phyloP scores from a whole-genome alignment of 2,888 invertebrate genomes.

The Nebria brevicollis region DNA sequence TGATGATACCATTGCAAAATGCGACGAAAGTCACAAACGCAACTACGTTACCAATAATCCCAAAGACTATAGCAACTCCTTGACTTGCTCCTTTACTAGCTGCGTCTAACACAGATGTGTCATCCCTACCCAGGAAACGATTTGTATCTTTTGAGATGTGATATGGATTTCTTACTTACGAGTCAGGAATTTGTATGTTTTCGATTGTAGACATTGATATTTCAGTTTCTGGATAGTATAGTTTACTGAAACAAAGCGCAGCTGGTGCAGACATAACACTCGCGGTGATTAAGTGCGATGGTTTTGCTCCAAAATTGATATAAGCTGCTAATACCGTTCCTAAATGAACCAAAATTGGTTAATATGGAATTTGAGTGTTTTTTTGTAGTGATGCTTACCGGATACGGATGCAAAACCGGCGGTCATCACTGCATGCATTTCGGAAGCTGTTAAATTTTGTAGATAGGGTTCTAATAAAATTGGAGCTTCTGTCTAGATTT shows the following conservation, averaged over 20 bases:
- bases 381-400: constrained; percentile 63
- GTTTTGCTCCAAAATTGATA: constrained; percentile 87
- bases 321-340: constrained; percentile 93
- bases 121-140: constrained; percentile 69
- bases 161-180: constrained; percentile 65
- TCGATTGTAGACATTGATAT: constrained; percentile 79
- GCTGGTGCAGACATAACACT: constrained; percentile 98
- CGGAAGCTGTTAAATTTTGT: constrained; percentile 85
- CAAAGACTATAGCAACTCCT: constrained; percentile 82
- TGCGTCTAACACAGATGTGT: constrained; percentile 88
- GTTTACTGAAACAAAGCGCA: constrained; percentile 87
- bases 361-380: not conserved
- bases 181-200: constrained; percentile 76
- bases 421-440: constrained; percentile 92
- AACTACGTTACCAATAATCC: constrained; percentile 90
- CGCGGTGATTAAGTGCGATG: constrained; percentile 90
- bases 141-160: not conserved
- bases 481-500: constrained; percentile 85
- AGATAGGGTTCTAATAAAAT: constrained; percentile 90
- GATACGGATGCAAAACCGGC: constrained; percentile 97
- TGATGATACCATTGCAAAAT: constrained; percentile 82
- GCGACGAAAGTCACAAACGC: constrained; percentile 90
- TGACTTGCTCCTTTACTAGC: constrained; percentile 88
- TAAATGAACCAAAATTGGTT: constrained; percentile 55
- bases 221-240: constrained; percentile 92